These are phyloP conservation scores for Ricordea florida DNA, from an alignment of 92 coral and sea anemone genomes.

Conservation along the genomic window DNA sequence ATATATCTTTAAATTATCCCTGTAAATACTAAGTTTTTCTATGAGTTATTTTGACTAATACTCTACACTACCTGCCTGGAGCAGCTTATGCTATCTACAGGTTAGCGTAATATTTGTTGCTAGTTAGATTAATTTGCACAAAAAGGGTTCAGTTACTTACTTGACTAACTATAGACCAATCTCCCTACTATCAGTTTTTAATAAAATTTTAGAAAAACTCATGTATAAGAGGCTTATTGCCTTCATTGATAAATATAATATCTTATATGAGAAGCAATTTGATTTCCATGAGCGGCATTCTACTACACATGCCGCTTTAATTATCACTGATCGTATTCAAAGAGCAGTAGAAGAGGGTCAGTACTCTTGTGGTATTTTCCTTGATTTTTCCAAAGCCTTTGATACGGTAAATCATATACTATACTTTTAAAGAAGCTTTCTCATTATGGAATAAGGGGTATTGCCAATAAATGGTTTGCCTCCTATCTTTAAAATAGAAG, in stretches of 20 bases:
- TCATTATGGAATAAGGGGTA: slow-evolving; percentile 28
- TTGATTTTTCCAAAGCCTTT: too few relatives aligned
- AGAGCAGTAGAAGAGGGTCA: slow-evolving; percentile 25
- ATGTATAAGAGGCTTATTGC: neutral
- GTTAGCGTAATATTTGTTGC: too few relatives aligned
- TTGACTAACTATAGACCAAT: neutral
- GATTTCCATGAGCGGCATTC: neutral
- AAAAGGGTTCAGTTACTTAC: too few relatives aligned
- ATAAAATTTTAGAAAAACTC: neutral
- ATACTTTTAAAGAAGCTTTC: neutral
- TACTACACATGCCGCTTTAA: neutral
- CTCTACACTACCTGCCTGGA: too few relatives aligned
- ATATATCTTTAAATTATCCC: too few relatives aligned
- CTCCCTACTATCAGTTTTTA: neutral
- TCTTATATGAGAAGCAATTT: neutral
- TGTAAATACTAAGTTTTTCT: too few relatives aligned
- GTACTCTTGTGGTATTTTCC: slow-evolving; percentile 38
- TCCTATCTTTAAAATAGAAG: slow-evolving; percentile 17
- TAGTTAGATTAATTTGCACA: too few relatives aligned
- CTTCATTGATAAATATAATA: neutral
- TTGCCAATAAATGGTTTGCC: slow-evolving; percentile 17
- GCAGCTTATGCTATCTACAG: too few relatives aligned
- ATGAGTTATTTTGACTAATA: too few relatives aligned
- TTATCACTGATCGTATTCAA: slow-evolving; percentile 9
- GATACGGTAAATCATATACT: too few relatives aligned